A percentile compares a stretch with the other conserved stretches of the same genome.
Conservation (phyloP, 2,113 vertebrate species). For the Sterna hirundo region DNA sequence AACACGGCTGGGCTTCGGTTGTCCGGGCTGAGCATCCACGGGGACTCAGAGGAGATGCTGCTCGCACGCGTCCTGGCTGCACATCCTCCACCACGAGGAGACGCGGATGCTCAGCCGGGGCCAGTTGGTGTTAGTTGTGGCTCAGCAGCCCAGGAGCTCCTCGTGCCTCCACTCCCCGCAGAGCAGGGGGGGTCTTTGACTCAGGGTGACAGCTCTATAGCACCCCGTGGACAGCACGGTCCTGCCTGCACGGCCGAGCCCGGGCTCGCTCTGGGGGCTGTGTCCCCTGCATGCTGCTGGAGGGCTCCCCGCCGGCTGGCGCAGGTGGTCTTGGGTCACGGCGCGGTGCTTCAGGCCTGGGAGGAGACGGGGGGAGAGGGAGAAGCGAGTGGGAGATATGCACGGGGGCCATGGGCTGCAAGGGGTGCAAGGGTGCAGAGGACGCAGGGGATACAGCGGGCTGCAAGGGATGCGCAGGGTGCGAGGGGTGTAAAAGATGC, state of each 20-base stretch:
- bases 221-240: accelerated
- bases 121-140: background rate
- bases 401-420: background rate
- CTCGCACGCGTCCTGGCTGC: accelerated
- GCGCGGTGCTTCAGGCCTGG: background rate
- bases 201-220: accelerated
- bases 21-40: background rate
- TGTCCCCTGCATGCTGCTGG: background rate
- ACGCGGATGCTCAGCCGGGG: background rate
- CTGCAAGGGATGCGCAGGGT: no score
- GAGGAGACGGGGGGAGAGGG: background rate
- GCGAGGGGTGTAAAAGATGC: background rate
- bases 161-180: background rate
- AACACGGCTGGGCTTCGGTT: background rate
- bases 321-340: background rate
- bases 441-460: background rate
- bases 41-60: background rate
- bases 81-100: background rate
- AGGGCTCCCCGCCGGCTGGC: background rate
- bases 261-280: background rate
- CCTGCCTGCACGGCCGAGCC: background rate
- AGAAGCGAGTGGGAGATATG: background rate
- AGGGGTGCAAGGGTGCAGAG: background rate
- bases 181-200: background rate
- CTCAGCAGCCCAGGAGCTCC: background rate